Evolutionary conservation across 1,140 invertebrate genomes (phyloP).

Genomic region (Drosophila paulistorum): DNA sequence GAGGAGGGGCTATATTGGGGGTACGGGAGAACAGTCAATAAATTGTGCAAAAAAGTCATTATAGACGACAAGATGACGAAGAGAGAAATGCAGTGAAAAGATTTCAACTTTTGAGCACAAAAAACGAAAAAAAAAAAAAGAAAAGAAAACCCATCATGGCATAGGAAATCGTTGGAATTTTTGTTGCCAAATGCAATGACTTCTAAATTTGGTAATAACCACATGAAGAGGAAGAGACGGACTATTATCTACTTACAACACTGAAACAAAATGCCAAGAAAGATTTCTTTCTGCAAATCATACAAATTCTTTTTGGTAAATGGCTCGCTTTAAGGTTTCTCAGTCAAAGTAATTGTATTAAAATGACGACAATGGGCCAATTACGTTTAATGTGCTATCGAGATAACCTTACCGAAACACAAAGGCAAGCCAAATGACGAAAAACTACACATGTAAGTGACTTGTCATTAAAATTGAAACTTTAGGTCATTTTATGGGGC

Average conservation of each 20-base stretch:
- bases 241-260: background rate
- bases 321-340: background rate
- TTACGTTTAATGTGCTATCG: background rate
- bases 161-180: background rate
- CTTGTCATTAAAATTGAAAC: conserved; percentile 77
- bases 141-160: background rate
- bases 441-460: conserved; percentile 58
- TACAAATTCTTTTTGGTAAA: background rate
- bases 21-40: conserved; percentile 56
- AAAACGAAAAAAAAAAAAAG: background rate
- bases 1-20: background rate
- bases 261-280: background rate
- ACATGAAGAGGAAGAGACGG: too few relatives aligned
- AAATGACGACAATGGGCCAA: conserved; percentile 6
- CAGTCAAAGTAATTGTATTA: too few relatives aligned
- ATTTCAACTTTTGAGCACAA: conserved; percentile 1
- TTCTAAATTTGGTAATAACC: background rate
- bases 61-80: conserved; percentile 18
- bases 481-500: conserved; percentile 68
- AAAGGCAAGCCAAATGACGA: conserved; percentile 24
- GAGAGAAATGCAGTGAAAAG: conserved; percentile 14
- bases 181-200: background rate
- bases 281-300: background rate
- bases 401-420: background rate
- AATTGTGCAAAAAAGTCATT: conserved; percentile 51